Evolutionary conservation across 2,888 invertebrate genomes (phyloP).

Genomic region (Lasioglossum lativentre): DNA sequence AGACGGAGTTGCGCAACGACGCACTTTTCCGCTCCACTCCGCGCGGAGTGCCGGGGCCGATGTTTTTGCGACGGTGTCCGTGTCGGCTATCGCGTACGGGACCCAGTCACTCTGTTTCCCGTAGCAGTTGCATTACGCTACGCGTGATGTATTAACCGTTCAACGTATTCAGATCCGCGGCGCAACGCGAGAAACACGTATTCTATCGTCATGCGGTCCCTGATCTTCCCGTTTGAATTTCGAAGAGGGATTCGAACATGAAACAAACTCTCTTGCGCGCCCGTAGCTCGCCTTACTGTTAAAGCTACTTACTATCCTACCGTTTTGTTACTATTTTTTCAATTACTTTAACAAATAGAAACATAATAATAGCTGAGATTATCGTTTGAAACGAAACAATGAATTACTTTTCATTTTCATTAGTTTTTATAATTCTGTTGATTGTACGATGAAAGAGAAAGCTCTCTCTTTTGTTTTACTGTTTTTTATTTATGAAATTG

Average conservation of each 20-base stretch:
- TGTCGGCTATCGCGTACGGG: constrained; percentile 48
- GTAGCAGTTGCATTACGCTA: constrained; percentile 52
- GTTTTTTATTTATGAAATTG: not conserved
- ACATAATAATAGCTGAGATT: not conserved
- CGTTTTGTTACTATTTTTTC: not conserved
- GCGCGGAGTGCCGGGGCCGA: constrained; percentile 58
- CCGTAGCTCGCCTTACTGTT: not conserved
- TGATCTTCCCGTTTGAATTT: constrained; percentile 40
- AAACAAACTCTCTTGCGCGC: constrained; percentile 7
- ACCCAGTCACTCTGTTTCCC: constrained; percentile 44
- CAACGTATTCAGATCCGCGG: constrained; percentile 64
- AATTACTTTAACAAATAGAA: not conserved
- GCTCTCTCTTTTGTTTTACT: not conserved
- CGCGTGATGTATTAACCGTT: constrained; percentile 73
- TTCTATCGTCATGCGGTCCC: constrained; percentile 32
- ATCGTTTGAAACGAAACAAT: not conserved
- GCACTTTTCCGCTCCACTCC: constrained; percentile 38
- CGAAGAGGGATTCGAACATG: constrained; percentile 5
- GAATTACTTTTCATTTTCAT: not conserved
- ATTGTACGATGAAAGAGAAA: not conserved
- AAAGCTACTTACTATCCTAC: not conserved
- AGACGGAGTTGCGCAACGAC: constrained; percentile 68
- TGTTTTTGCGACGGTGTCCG: constrained; percentile 78
- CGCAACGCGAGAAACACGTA: constrained; percentile 38
- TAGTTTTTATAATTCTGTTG: not conserved